phyloP scores from a whole-genome alignment of 2,113 vertebrate species.

The Megalops atlanticus region DNA sequence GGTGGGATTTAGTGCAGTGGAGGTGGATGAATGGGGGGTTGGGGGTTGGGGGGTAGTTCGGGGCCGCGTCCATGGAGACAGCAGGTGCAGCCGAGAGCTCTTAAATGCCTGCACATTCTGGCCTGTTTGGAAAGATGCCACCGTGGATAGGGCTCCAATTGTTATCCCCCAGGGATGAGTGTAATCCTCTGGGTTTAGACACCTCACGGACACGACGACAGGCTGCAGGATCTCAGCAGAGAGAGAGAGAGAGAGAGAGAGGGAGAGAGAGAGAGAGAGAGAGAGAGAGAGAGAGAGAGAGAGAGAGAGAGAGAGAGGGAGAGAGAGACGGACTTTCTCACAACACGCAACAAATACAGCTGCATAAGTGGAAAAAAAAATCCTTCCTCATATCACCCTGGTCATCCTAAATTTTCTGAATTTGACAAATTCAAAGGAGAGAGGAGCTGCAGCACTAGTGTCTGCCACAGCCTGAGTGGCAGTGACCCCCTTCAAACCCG shows the following conservation, averaged over 20 bases:
- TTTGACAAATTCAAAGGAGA: too few relatives aligned
- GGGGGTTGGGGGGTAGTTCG: neutral
- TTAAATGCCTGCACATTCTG: neutral
- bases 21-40: neutral
- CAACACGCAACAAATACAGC: too few relatives aligned
- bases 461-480: too few relatives aligned
- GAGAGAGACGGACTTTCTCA: too few relatives aligned
- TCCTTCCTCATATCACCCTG: too few relatives aligned
- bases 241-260: neutral
- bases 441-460: too few relatives aligned
- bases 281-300: conserved; percentile 19
- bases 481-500: too few relatives aligned
- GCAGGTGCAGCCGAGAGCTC: neutral
- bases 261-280: neutral
- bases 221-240: neutral
- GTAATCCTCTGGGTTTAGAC: conserved; percentile 3
- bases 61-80: neutral
- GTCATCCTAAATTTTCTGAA: too few relatives aligned
- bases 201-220: conserved; percentile 13
- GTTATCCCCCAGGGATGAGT: conserved; percentile 11
- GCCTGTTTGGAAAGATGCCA: neutral
- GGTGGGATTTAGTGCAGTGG: too few relatives aligned
- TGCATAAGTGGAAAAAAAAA: too few relatives aligned
- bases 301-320: neutral
- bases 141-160: neutral